Base-by-base conservation (phyloP, 2,797 vertebrate genomes). In the Darevskia mixta region DNA sequence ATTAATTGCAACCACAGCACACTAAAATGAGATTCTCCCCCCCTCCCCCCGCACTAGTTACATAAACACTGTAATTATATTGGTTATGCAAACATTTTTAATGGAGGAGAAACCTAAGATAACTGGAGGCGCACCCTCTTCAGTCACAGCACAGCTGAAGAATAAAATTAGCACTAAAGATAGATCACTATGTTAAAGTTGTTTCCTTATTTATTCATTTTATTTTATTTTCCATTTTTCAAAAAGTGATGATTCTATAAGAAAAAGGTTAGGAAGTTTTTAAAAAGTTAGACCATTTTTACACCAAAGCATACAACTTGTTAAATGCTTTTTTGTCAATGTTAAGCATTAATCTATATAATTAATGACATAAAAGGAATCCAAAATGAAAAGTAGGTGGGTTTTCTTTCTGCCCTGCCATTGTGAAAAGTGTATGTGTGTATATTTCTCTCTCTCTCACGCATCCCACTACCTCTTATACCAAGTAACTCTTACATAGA, bases 51-150 rank as follows among this genome's bases (percentile, higher is more conserved):
- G 11, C 49, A 1, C 8, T 69, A 89, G 45, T 92, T 94, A 92
- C 67, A 91, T 89, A 86, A 91, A 87, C 92, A 73, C 87, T 90
- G 13, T 93, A 89, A 93, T 92, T 95, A 38, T 72, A 89, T 86
- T 92, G 85, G 85, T 91, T 95, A 90, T 80, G 82, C 87, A 92
- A 95, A 90, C 82, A 93, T 89, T 92, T 92, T 90, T 91, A 89
- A 88, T 82, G 55, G 82, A 72, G 87, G 81, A 87, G 89, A 90
- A 85, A 75, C 43, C 91, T 83, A 58, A 90, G 87, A 72, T 91
- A 91, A 92, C 29, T 91, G 90, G 86, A 86, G 88, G 71, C n/a
- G 38, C 66, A 4, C 11, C 79, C 89, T 64, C 79, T 29, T 67
- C 86, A 77, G 82, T 11, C 84, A 73, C 15, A 91, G 88, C 86